Conservation (phyloP, 2,797 vertebrate genomes). For the Argya squamiceps region DNA sequence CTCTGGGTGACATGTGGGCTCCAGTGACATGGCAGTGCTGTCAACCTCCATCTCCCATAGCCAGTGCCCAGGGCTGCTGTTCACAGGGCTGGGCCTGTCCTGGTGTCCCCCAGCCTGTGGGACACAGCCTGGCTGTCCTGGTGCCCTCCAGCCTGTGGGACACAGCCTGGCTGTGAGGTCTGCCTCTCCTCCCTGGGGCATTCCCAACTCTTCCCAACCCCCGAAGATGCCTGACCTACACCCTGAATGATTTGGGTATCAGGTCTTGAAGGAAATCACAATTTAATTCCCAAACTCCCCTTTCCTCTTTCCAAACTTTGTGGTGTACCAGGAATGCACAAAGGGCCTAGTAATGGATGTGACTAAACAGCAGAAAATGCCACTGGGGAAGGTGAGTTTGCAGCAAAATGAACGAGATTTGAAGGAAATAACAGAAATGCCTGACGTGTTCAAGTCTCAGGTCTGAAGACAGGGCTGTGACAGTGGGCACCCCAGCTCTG, state of each 20-base stretch:
- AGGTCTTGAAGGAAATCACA: neutral
- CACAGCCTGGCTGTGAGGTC: neutral
- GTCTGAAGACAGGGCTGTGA: neutral
- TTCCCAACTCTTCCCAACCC: neutral
- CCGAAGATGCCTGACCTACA: accelerated
- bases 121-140: neutral
- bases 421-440: neutral
- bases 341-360: neutral
- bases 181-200: neutral
- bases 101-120: too few relatives aligned
- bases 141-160: neutral
- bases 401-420: neutral
- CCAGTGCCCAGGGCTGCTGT: neutral
- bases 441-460: neutral
- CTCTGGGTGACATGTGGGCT: too few relatives aligned
- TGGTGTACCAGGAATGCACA: neutral
- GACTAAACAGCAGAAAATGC: neutral
- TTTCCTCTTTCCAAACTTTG: neutral
- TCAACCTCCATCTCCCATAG: neutral
- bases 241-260: neutral
- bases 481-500: neutral
- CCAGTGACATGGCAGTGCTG: accelerated
- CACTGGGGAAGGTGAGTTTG: neutral
- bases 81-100: neutral
- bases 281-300: neutral